These are phyloP conservation scores for Mesodorylaimus sp. DNA, from an alignment of 2,888 invertebrate species.

Conservation along the genomic window DNA sequence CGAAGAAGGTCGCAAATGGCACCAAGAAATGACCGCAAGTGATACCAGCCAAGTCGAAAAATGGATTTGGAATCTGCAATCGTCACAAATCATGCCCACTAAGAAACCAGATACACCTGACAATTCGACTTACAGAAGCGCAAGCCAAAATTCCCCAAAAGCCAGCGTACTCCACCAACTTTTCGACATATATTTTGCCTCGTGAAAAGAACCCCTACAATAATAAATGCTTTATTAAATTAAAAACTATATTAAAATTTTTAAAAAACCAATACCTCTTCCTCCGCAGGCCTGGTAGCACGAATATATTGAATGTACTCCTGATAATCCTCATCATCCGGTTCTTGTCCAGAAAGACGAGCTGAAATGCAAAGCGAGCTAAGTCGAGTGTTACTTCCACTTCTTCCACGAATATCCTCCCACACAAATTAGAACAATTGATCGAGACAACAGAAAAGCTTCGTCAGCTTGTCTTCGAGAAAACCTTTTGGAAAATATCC, in stretches of 20 bases:
- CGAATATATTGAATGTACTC: slow-evolving; percentile 38
- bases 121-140: slow-evolving; percentile 54
- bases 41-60: slow-evolving; percentile 94
- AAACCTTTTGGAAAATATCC: neutral
- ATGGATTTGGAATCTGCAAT: slow-evolving; percentile 78
- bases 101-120: neutral
- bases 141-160: slow-evolving; percentile 88
- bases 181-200: slow-evolving; percentile 22
- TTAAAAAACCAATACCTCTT: no score
- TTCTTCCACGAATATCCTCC: no score
- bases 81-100: slow-evolving; percentile 11
- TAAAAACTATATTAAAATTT: no score
- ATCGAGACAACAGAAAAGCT: neutral
- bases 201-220: slow-evolving; percentile 18
- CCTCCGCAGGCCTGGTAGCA: no score
- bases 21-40: slow-evolving; percentile 97
- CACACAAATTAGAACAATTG: neutral
- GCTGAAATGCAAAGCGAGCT: slow-evolving; percentile 31
- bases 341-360: slow-evolving; percentile 36
- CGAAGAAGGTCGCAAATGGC: slow-evolving; percentile 99
- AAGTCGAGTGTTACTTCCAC: no score
- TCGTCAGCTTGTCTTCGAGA: neutral
- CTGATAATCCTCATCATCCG: slow-evolving; percentile 48
- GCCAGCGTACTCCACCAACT: slow-evolving; percentile 70
- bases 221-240: no score